Percentiles rank a stretch among this genome's conserved stretches.
phyloP scores from a whole-genome alignment of 1,140 invertebrate genomes.

The Elysia chlorotica region DNA sequence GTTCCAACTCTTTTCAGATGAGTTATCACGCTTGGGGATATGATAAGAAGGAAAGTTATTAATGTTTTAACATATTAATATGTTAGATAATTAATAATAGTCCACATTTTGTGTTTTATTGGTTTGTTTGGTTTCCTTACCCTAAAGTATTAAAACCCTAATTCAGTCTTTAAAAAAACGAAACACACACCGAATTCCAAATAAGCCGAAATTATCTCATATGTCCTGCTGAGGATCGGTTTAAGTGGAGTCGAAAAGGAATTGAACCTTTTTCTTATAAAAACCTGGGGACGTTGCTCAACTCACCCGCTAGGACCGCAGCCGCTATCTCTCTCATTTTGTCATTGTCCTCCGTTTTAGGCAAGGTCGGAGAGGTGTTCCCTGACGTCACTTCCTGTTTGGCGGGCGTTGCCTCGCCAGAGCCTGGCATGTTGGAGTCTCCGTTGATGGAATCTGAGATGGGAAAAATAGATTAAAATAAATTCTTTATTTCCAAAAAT shows the following conservation, averaged over 20 bases:
- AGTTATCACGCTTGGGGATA: no score
- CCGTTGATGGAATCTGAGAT: background rate
- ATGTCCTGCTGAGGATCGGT: no score
- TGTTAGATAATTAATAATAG: no score
- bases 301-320: conserved; percentile 27
- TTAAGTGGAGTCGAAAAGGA: no score
- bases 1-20: no score
- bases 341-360: background rate
- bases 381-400: background rate
- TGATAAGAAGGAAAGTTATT: no score
- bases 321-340: conserved; percentile 29
- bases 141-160: background rate
- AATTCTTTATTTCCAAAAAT: background rate
- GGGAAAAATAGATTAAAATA: background rate
- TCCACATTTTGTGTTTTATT: no score
- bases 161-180: background rate
- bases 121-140: background rate
- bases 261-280: background rate
- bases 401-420: background rate
- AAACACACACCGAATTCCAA: background rate
- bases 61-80: no score
- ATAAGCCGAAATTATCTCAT: no score
- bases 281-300: background rate
- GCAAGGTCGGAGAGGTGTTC: background rate
- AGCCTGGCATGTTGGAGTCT: background rate